Conservation (phyloP, 2,888 invertebrate genomes). For the Aromia moschata region DNA sequence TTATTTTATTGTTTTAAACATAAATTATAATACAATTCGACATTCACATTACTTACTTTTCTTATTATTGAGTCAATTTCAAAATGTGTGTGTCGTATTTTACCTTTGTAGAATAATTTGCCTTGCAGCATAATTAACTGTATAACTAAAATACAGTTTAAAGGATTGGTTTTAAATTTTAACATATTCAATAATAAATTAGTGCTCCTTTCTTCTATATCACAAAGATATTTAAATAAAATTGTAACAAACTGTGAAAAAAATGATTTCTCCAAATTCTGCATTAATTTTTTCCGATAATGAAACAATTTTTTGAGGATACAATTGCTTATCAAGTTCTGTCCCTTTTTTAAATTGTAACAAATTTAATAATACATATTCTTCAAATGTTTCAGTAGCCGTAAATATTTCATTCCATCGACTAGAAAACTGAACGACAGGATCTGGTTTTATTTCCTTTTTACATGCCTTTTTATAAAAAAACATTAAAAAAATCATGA, state of each 20-base stretch:
- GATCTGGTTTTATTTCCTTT: neutral
- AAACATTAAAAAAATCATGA: neutral
- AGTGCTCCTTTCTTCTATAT: neutral
- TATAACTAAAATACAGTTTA: conserved; percentile 13
- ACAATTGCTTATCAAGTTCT: neutral
- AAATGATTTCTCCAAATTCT: conserved; percentile 4
- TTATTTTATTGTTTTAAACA: neutral
- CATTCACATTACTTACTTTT: neutral
- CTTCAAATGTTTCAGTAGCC: conserved; percentile 5
- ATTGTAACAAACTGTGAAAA: conserved; percentile 3
- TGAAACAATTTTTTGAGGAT: conserved; percentile 11
- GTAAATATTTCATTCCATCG: conserved; percentile 5
- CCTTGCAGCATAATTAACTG: conserved; percentile 1
- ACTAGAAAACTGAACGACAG: conserved; percentile 2
- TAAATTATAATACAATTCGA: conserved; percentile 12
- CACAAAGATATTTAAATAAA: neutral
- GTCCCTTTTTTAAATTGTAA: conserved; percentile 10
- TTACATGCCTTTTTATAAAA: neutral
- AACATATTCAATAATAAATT: conserved; percentile 3
- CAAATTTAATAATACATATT: conserved; percentile 9
- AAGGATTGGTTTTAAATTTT: conserved; percentile 5
- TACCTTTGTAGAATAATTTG: conserved; percentile 10
- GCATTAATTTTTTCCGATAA: conserved; percentile 8
- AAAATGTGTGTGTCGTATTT: neutral
- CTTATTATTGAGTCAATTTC: conserved; percentile 4